Conservation (phyloP, 2,888 invertebrate genomes). For the Trissolcus brochymenae region DNA sequence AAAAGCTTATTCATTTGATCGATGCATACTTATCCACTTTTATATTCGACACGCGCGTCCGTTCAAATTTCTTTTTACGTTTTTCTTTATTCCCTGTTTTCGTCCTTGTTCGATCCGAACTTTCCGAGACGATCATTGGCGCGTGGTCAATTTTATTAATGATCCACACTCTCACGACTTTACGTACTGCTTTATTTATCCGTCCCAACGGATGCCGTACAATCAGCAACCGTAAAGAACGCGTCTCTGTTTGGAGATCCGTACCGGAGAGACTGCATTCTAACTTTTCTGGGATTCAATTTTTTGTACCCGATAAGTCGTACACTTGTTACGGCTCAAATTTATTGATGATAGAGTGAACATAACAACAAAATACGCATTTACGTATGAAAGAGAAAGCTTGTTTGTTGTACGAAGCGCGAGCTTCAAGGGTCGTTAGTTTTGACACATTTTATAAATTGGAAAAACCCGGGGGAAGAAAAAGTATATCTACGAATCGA, state of each 20-base stretch:
- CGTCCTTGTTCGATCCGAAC: slow-evolving; percentile 25
- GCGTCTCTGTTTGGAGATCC: too few species aligned
- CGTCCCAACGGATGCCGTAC: slow-evolving; percentile 24
- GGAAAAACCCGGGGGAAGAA: too few species aligned
- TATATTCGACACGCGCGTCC: slow-evolving; percentile 30
- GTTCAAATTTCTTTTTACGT: slow-evolving; percentile 2
- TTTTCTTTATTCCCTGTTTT: background rate
- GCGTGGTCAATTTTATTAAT: slow-evolving; percentile 60
- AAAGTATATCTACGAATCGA: background rate
- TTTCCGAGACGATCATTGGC: slow-evolving; percentile 36
- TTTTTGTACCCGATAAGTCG: slow-evolving; percentile 6
- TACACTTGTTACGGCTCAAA: slow-evolving; percentile 7
- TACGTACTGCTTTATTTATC: slow-evolving; percentile 1
- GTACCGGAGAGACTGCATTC: too few species aligned
- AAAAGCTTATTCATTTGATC: slow-evolving; percentile 13
- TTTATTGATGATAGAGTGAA: too few species aligned
- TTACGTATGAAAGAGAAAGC: too few species aligned
- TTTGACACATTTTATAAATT: too few species aligned
- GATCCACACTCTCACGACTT: slow-evolving; percentile 18
- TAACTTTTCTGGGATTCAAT: slow-evolving; percentile 9
- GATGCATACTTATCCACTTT: slow-evolving; percentile 18
- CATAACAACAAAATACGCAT: too few species aligned
- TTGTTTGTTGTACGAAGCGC: too few species aligned
- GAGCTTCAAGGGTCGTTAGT: too few species aligned
- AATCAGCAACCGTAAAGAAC: background rate